These are phyloP conservation scores for Beroe ovata DNA, from an alignment of 37 sponge, comb jelly and placozoan species.

Conservation along the genomic window DNA sequence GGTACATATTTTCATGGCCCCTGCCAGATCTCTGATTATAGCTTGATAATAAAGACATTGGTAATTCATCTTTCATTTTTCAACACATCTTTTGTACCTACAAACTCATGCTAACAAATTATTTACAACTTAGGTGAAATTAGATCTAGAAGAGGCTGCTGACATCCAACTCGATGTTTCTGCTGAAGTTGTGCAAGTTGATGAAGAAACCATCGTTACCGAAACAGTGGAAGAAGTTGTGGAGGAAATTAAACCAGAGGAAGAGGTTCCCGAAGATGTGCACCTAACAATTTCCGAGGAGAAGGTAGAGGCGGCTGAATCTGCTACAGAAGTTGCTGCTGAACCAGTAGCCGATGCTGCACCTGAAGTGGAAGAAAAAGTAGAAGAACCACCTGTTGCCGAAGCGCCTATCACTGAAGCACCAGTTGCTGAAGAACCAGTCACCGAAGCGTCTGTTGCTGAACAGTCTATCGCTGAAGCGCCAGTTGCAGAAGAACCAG, in stretches of 20 bases:
- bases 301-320: not conserved
- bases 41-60: too few relatives aligned
- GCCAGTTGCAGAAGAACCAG: not conserved
- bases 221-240: not conserved
- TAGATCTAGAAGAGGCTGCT: not conserved
- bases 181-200: not conserved
- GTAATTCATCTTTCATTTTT: too few relatives aligned
- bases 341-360: not conserved
- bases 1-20: too few relatives aligned
- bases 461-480: not conserved
- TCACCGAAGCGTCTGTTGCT: not conserved
- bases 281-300: not conserved
- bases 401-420: not conserved
- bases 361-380: slow-evolving; percentile 1
- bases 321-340: not conserved
- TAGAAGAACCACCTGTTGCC: too few relatives aligned
- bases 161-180: not conserved
- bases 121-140: too few relatives aligned
- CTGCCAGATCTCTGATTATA: too few relatives aligned
- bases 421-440: not conserved
- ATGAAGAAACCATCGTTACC: not conserved
- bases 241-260: not conserved
- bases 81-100: too few relatives aligned
- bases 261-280: not conserved
- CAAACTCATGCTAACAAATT: too few relatives aligned